These are phyloP conservation scores for Sula dactylatra DNA, from an alignment of 2,113 vertebrate genomes.

Conservation along the genomic window DNA sequence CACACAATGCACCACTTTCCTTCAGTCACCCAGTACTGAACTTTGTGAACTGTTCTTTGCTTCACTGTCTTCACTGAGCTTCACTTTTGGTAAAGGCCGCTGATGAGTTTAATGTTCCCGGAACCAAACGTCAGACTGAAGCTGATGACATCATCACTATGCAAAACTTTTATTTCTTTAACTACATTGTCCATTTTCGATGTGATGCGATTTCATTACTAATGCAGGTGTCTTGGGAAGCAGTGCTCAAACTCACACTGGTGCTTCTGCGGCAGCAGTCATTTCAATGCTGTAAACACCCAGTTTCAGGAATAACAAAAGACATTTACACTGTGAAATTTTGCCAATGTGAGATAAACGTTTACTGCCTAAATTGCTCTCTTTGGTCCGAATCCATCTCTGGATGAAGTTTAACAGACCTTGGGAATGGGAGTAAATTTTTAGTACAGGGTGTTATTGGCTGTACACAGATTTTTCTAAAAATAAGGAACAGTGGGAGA, in stretches of 20 bases:
- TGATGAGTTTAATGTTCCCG: not conserved
- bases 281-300: not conserved
- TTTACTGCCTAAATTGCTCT: not conserved
- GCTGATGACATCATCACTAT: not conserved
- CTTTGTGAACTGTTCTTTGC: not conserved
- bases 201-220: not conserved
- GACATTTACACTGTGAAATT: not conserved
- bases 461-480: not conserved
- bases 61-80: not conserved
- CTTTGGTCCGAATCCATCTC: not conserved
- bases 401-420: not conserved
- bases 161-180: accelerated
- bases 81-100: not conserved
- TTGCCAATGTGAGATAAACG: not conserved
- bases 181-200: accelerated
- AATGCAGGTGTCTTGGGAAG: not conserved
- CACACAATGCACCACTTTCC: not conserved
- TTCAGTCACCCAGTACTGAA: accelerated
- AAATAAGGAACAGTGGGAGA: not conserved
- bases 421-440: not conserved
- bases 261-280: not conserved
- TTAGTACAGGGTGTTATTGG: not conserved
- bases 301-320: not conserved
- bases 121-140: not conserved
- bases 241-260: not conserved